Evolutionary conservation across 2,888 invertebrate species (phyloP).

Genomic region (Tipula confusa): DNA sequence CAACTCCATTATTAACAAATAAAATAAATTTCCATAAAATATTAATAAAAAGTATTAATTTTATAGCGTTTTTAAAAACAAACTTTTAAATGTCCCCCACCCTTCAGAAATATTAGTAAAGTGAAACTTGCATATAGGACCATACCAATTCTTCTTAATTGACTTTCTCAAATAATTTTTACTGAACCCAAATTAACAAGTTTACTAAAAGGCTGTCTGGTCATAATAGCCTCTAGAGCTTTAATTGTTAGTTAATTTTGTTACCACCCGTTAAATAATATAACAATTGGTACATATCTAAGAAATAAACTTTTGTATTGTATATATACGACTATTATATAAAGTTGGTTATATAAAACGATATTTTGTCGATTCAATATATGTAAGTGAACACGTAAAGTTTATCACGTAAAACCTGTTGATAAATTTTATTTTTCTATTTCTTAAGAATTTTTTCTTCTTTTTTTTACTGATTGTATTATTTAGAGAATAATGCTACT

Average conservation of each 20-base stretch:
- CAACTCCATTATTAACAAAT: no score
- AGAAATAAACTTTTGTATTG: neutral
- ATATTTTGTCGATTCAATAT: neutral
- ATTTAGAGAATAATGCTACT: neutral
- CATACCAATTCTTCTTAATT: no score
- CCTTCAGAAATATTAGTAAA: no score
- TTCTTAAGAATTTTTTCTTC: neutral
- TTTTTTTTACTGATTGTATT: neutral
- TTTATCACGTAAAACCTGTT: constrained; percentile 25
- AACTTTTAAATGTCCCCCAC: no score
- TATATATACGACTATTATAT: neutral
- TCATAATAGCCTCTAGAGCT: neutral
- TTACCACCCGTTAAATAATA: neutral
- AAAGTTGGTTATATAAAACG: neutral
- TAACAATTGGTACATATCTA: neutral
- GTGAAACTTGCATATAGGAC: no score
- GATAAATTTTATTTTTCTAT: neutral
- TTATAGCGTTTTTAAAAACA: no score
- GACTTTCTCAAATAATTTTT: no score
- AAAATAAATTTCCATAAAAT: no score
- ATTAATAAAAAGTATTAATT: no score
- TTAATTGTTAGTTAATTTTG: neutral
- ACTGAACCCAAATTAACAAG: no score
- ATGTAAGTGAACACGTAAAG: constrained; percentile 7
- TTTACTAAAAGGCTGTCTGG: no score